Conservation (phyloP, 2,797 vertebrate species). For the Loris lydekkerianus region DNA sequence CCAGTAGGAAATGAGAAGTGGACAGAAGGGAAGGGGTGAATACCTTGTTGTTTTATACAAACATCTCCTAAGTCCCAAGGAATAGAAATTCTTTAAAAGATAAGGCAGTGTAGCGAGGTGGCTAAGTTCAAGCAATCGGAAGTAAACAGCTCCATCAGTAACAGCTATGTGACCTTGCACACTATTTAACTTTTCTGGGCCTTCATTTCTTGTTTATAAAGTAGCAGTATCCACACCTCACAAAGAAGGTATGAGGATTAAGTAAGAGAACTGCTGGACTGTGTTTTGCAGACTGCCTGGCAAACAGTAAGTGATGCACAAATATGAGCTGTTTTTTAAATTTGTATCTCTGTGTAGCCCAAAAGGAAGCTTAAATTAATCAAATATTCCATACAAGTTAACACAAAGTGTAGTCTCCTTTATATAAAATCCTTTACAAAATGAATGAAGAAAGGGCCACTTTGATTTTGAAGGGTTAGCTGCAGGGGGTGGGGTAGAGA, state of each 20-base stretch:
- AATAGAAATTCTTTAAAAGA: background rate
- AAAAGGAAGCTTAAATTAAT: background rate
- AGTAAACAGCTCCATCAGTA: too few relatives aligned
- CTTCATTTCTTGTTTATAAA: background rate
- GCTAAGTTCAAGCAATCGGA: fast-evolving
- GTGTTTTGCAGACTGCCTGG: background rate
- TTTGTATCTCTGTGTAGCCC: background rate
- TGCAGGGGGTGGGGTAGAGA: background rate
- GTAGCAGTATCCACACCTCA: background rate
- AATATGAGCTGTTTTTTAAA: background rate
- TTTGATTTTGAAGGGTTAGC: background rate
- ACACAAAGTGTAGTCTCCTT: background rate
- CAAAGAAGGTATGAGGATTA: background rate
- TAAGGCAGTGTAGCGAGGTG: fast-evolving
- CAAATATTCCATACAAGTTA: background rate
- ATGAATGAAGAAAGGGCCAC: background rate
- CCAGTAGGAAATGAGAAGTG: background rate
- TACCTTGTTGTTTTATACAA: background rate
- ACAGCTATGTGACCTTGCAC: background rate
- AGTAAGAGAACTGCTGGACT: fast-evolving
- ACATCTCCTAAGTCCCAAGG: background rate
- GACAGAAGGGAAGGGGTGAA: background rate
- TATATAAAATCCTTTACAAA: background rate
- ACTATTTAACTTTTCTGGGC: background rate
- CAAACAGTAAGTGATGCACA: background rate